Conservation (phyloP, 2,113 vertebrate species). For the Plecturocebus donacophilus region DNA sequence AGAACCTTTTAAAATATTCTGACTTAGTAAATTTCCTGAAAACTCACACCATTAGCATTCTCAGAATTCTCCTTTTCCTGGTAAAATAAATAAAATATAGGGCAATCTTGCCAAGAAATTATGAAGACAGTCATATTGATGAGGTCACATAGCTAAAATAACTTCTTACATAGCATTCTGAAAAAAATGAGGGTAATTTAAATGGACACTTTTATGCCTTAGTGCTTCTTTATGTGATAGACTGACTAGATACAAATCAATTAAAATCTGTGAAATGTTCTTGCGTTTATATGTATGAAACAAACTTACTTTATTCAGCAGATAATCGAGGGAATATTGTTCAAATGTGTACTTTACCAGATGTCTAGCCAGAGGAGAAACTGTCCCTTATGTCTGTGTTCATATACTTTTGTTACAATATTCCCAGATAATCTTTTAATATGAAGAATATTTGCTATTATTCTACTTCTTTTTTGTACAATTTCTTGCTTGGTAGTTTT, state of each 20-base stretch:
- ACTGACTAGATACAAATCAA: slow-evolving; percentile 45
- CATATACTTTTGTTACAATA: background rate
- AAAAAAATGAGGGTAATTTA: background rate
- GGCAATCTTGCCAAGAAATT: background rate
- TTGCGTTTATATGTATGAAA: slow-evolving; percentile 47
- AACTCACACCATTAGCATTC: background rate
- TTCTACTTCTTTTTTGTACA: background rate
- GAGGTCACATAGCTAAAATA: background rate
- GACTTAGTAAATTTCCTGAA: slow-evolving; percentile 19
- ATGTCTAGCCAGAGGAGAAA: background rate
- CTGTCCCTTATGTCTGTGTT: background rate
- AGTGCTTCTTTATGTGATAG: background rate
- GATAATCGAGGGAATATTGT: slow-evolving; percentile 45
- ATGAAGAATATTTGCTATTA: background rate
- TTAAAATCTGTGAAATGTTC: background rate
- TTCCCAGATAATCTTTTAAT: background rate
- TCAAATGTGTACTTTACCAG: slow-evolving; percentile 57
- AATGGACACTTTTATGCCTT: background rate
- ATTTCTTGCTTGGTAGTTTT: background rate
- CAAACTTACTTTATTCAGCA: slow-evolving; percentile 50
- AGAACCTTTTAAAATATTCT: background rate
- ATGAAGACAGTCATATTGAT: background rate
- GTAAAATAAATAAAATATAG: slow-evolving; percentile 40
- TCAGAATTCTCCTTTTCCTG: background rate
- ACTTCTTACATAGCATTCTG: background rate